phyloP scores from a whole-genome alignment of 2,797 vertebrate species.

The Lacerta agilis region DNA sequence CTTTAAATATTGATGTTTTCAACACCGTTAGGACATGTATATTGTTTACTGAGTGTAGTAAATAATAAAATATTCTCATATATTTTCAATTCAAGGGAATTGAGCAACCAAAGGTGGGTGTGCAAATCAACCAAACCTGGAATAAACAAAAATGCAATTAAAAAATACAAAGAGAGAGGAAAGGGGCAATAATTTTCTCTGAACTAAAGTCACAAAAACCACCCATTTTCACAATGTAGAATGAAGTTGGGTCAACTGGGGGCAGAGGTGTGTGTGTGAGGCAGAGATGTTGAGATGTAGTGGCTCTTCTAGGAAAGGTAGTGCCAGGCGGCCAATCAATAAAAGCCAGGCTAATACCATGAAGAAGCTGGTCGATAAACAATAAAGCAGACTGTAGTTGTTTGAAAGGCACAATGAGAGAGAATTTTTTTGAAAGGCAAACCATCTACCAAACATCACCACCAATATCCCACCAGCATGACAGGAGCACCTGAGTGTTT shows the following conservation, averaged over 20 bases:
- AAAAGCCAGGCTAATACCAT: not conserved
- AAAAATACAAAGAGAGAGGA: not conserved
- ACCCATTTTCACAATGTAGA: not conserved
- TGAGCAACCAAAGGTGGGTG: too few relatives aligned
- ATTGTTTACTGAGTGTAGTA: too few relatives aligned
- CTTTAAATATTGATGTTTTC: too few relatives aligned
- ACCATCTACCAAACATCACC: not conserved
- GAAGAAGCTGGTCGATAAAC: not conserved
- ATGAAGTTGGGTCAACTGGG: not conserved
- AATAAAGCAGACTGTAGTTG: not conserved
- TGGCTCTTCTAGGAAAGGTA: not conserved
- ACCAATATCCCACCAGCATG: too few relatives aligned
- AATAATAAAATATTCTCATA: too few relatives aligned
- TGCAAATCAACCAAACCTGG: too few relatives aligned
- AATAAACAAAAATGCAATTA: not conserved
- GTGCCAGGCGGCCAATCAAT: not conserved
- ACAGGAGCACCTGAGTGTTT: not conserved
- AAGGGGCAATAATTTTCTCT: not conserved
- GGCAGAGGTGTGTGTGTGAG: too few relatives aligned
- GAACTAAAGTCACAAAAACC: not conserved
- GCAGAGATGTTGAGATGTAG: not conserved
- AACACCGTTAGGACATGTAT: too few relatives aligned
- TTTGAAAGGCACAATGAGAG: not conserved
- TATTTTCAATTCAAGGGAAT: too few relatives aligned
- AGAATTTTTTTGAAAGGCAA: not conserved